Conservation (phyloP, 2,113 vertebrate species). For the Felis catus region DNA sequence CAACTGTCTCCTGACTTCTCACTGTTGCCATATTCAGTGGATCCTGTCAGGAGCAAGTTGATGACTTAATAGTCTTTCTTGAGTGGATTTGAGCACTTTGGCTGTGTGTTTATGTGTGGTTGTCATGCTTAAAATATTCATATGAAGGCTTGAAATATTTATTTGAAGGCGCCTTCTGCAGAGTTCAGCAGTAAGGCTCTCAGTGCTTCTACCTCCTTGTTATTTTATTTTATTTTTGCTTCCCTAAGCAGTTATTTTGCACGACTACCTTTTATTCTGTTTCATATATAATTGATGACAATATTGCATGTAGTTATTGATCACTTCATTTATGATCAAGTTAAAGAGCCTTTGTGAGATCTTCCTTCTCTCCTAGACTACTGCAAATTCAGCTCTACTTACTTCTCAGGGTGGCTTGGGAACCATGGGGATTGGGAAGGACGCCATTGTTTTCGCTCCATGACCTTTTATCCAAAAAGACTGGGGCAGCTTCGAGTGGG, state of each 20-base stretch:
- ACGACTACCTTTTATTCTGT: conserved; percentile 79
- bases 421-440: conserved; percentile 35
- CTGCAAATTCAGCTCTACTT: conserved; percentile 63
- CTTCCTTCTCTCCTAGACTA: conserved; percentile 58
- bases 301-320: conserved; percentile 75
- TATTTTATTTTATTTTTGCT: conserved; percentile 73
- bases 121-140: conserved; percentile 99
- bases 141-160: conserved; percentile 99
- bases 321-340: conserved; percentile 77
- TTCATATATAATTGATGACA: conserved; percentile 77
- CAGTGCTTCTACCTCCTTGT: conserved; percentile 79
- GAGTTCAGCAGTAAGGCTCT: conserved; percentile 85
- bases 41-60: conserved; percentile 96
- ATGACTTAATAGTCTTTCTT: conserved; percentile 99
- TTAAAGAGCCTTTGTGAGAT: conserved; percentile 68
- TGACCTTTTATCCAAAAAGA: conserved; percentile 36
- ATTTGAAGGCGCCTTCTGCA: conserved; percentile 91
- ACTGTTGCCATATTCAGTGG: conserved; percentile 94
- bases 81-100: conserved; percentile 99
- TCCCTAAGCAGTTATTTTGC: conserved; percentile 84
- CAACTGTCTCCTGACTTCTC: conserved; percentile 94
- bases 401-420: conserved; percentile 54
- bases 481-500: conserved; percentile 50
- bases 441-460: neutral
- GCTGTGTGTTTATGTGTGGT: conserved; percentile 98